Evolutionary conservation across 2,888 invertebrate genomes (phyloP).

Genomic region (Eudasyphora cyanicolor): DNA sequence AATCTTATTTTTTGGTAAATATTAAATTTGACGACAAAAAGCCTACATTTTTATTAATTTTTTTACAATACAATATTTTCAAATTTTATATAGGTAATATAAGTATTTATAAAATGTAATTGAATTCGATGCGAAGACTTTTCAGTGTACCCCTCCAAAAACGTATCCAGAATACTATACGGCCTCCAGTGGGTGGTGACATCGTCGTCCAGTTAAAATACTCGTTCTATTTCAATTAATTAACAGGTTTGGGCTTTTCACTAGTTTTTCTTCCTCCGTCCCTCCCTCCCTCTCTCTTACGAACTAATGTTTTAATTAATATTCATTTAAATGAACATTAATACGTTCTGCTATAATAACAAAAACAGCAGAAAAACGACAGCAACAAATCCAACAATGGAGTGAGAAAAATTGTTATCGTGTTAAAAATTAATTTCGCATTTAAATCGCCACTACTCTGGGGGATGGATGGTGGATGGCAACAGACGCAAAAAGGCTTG

Average conservation of each 20-base stretch:
- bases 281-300: background rate
- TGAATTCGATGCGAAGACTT: too few relatives aligned
- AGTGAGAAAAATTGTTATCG: slow-evolving; percentile 67
- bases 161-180: too few relatives aligned
- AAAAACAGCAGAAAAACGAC: slow-evolving; percentile 2
- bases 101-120: too few relatives aligned
- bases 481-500: slow-evolving; percentile 45
- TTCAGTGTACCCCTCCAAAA: too few relatives aligned
- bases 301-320: slow-evolving; percentile 53
- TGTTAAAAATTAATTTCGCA: slow-evolving; percentile 70
- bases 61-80: too few relatives aligned
- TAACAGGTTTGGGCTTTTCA: background rate
- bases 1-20: too few relatives aligned
- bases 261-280: background rate
- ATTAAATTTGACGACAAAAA: too few relatives aligned
- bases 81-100: too few relatives aligned
- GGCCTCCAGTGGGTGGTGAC: too few relatives aligned
- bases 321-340: slow-evolving; percentile 54
- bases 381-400: slow-evolving; percentile 6
- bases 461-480: slow-evolving; percentile 55
- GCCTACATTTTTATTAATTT: too few relatives aligned
- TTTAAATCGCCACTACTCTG: slow-evolving; percentile 62
- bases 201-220: background rate
- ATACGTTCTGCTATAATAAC: slow-evolving; percentile 38
- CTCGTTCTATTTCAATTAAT: slow-evolving; percentile 39